Evolutionary conservation across 2,888 invertebrate genomes (phyloP).

Genomic region (Druceiella hillmani): DNA sequence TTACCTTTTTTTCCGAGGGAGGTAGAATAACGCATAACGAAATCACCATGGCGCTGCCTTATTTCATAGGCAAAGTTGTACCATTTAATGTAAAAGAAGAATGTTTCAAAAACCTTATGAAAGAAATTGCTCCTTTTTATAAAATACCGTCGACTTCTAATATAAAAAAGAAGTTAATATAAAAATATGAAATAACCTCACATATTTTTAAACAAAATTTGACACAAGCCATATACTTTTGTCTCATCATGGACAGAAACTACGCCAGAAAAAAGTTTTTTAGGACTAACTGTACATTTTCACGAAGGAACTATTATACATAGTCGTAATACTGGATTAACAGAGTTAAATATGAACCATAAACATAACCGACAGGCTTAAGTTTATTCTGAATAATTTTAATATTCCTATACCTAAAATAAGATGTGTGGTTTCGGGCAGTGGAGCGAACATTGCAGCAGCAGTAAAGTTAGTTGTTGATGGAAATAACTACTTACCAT

Average conservation of each 20-base stretch:
- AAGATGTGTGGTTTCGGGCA: too few species aligned
- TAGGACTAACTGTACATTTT: slow-evolving; percentile 4
- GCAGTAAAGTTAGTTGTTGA: too few species aligned
- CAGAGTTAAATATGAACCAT: slow-evolving; percentile 3
- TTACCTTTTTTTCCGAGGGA: slow-evolving; percentile 10
- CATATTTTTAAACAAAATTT: slow-evolving; percentile 7
- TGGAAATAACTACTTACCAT: too few species aligned
- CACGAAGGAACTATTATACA: slow-evolving; percentile 2
- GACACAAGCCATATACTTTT: not conserved
- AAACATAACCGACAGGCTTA: too few species aligned
- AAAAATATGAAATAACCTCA: slow-evolving; percentile 3
- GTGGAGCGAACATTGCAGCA: too few species aligned
- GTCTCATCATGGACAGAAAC: slow-evolving; percentile 6
- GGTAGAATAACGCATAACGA: slow-evolving; percentile 13
- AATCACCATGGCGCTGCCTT: slow-evolving; percentile 12
- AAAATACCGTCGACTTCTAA: slow-evolving; percentile 11
- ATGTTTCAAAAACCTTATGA: slow-evolving; percentile 13
- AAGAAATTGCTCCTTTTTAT: slow-evolving; percentile 13
- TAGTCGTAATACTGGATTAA: slow-evolving; percentile 5
- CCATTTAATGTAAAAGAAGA: slow-evolving; percentile 14
- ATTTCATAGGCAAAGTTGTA: slow-evolving; percentile 14
- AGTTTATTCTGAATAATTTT: too few species aligned
- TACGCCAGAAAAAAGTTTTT: slow-evolving; percentile 3
- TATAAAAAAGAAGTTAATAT: slow-evolving; percentile 8
- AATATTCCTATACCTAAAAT: too few species aligned